Base-by-base conservation (phyloP, 1,140 invertebrate genomes). In the Paracyclopina nana region DNA sequence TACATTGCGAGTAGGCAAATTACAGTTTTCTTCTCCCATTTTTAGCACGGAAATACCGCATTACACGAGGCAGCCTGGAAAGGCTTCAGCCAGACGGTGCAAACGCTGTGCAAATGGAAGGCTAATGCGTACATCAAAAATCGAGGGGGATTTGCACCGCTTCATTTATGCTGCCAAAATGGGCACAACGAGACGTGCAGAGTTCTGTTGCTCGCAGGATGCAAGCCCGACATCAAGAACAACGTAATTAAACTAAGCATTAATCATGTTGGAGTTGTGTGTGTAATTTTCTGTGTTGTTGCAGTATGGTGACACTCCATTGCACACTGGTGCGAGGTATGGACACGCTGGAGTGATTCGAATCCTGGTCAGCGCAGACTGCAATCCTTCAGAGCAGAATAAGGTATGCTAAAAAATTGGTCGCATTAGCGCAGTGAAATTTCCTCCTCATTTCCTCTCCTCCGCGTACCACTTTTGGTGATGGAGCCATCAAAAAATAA, bases 311-410 rank as follows among this genome's bases (percentile, higher is more conserved):
- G 87, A 95, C 60, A 91, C 88, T 0, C 78, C 90, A 0, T 67
- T 96, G 14, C 91, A 97, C 63, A 96, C 91, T 4, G 82, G 87
- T 6, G 85, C 88, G 0, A 72, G 92, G 11, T 94, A 83, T 60
- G 91, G 91, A 0, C 90, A 96, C 65, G 91, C 88, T 0, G 92
- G 94, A n/a, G 91, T 95, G 26, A 82, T 82, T 0, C 69, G 90
- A 27, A 95, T 96, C 54, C 72, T 95, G 6, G 80, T 95, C 52
- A 91, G 85, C 41, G 90, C 86, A 3, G 68, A 79, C 42, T 84
- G 81, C 60, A 73, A 78, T 55, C 78, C 90, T 22, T 83, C 81
- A 44, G 80, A 85, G 63, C 81, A 86, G 57, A 96, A 96, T 63
- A 90, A 94, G 66, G 78, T 80, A 61, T 61, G n/a, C n/a, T n/a